A percentile compares a stretch with the other conserved stretches of the same genome.
Conservation (phyloP, 1,140 invertebrate genomes). For the Pseudomyrmex dendroicus region DNA sequence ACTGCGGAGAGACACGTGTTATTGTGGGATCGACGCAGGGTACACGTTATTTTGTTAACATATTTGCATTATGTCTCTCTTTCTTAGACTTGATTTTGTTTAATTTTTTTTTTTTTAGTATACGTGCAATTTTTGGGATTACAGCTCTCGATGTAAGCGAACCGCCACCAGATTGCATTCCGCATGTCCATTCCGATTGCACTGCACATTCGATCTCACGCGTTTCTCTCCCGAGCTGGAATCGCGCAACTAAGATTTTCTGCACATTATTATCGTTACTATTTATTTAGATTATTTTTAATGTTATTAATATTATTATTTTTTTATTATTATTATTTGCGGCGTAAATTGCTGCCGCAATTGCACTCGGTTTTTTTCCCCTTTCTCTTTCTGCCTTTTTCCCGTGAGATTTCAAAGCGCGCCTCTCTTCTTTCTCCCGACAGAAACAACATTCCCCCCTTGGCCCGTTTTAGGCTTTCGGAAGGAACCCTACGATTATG, state of each 20-base stretch:
- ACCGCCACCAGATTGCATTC: constrained; percentile 14
- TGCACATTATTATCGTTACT: constrained; percentile 35
- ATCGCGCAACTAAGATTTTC: constrained; percentile 28
- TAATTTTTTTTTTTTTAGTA: background rate
- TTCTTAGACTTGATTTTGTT: background rate
- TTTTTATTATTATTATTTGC: constrained; percentile 46
- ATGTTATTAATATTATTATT: constrained; percentile 49
- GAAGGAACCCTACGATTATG: constrained; percentile 81
- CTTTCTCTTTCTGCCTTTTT: constrained; percentile 59
- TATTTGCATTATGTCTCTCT: background rate
- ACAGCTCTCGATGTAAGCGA: constrained; percentile 22
- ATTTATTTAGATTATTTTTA: constrained; percentile 18
- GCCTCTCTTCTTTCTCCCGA: constrained; percentile 18
- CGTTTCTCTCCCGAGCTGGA: background rate
- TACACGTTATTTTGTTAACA: constrained; percentile 3
- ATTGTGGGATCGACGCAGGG: constrained; percentile 38
- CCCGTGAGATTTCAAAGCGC: background rate
- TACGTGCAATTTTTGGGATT: constrained; percentile 22
- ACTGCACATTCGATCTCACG: constrained; percentile 32
- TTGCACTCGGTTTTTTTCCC: constrained; percentile 30
- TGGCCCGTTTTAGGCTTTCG: constrained; percentile 78
- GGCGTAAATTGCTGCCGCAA: constrained; percentile 46
- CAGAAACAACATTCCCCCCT: constrained; percentile 40
- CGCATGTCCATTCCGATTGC: constrained; percentile 19
- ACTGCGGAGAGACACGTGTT: constrained; percentile 34